A percentile compares a stretch with the other conserved stretches of the same genome.
Conservation (phyloP, 2,113 vertebrate genomes). For the Pangasianodon hypophthalmus region DNA sequence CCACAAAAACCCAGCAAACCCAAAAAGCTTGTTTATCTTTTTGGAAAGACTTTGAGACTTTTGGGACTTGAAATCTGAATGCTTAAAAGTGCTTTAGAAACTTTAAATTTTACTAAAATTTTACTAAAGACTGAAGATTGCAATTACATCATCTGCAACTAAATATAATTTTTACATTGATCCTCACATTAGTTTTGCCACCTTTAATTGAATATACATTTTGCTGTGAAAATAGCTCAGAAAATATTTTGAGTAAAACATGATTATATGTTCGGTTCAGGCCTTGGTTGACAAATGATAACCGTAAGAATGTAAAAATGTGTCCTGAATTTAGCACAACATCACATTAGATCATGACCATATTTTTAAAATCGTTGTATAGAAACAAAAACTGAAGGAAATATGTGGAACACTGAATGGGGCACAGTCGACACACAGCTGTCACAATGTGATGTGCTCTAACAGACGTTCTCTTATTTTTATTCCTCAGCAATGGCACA, state of each 20-base stretch:
- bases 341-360: constrained; percentile 30
- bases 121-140: constrained; percentile 2
- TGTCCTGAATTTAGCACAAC: constrained; percentile 36
- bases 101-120: neutral
- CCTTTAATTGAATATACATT: neutral
- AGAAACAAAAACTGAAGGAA: constrained; percentile 45
- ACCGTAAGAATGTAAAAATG: constrained; percentile 44
- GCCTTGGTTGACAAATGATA: constrained; percentile 26
- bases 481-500: constrained; percentile 44
- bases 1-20: neutral
- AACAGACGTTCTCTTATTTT: constrained; percentile 47
- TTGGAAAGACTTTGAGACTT: neutral
- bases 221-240: neutral
- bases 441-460: constrained; percentile 36
- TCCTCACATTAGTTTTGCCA: neutral
- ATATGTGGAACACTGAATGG: constrained; percentile 37
- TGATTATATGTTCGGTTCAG: constrained; percentile 11
- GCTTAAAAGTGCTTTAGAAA: constrained; percentile 6
- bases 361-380: constrained; percentile 37
- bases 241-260: neutral
- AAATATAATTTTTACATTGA: neutral
- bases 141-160: neutral
- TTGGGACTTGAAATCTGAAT: constrained; percentile 15
- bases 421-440: constrained; percentile 52
- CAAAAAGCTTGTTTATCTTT: neutral